Percentiles rank a stretch among this genome's conserved stretches.
These are phyloP conservation scores for Catamblyrhynchus diadema DNA, from an alignment of 2,797 vertebrate genomes.

Conservation along the genomic window DNA sequence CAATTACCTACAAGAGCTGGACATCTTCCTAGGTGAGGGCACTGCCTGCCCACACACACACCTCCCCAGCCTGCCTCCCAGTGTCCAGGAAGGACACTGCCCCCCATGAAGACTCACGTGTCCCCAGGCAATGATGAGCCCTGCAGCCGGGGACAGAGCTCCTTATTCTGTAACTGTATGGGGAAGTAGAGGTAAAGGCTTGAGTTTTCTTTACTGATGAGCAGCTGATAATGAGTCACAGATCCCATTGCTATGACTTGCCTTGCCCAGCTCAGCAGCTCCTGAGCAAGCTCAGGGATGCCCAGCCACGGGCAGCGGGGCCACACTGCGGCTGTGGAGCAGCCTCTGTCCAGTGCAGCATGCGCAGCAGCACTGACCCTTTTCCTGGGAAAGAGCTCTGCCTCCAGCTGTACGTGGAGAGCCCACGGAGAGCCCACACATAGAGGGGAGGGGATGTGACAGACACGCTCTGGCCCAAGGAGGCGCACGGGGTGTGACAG, in stretches of 20 bases:
- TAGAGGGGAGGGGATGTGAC: neutral
- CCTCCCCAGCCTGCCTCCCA: fast-evolving
- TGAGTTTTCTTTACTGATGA: fast-evolving
- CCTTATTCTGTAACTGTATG: neutral
- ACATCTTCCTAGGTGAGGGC: fast-evolving
- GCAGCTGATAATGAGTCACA: neutral
- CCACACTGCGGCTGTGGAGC: fast-evolving
- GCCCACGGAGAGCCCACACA: fast-evolving
- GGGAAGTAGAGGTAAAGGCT: neutral
- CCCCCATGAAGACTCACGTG: fast-evolving
- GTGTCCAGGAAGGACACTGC: neutral
- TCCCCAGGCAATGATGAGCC: fast-evolving
- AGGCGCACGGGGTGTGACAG: neutral
- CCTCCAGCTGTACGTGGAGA: fast-evolving
- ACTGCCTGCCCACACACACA: neutral
- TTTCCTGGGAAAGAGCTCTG: neutral
- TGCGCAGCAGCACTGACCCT: neutral
- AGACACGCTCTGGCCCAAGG: neutral
- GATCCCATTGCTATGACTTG: neutral
- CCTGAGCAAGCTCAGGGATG: neutral
- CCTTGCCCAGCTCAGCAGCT: neutral
- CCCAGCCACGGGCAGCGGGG: fast-evolving
- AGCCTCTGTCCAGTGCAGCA: neutral
- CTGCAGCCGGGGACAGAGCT: neutral
- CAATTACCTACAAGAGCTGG: neutral